A percentile compares a stretch with the other conserved stretches of the same genome.
Conservation (phyloP, 2,888 invertebrate species). For the Spodoptera exigua region DNA sequence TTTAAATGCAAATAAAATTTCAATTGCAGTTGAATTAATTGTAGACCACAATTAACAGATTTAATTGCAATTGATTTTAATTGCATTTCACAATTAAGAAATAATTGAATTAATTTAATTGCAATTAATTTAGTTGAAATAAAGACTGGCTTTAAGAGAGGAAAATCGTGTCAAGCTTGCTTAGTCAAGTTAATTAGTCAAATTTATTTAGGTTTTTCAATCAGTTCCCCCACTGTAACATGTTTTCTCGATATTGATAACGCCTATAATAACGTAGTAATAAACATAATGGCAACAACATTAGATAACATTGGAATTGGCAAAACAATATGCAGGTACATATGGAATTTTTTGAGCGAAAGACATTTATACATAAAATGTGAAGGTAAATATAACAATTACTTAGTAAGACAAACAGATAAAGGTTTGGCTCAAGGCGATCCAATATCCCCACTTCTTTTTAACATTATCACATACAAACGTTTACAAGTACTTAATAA, state of each 20-base stretch:
- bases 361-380: neutral
- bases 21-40: too few relatives aligned
- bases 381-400: neutral
- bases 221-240: neutral
- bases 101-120: too few relatives aligned
- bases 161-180: neutral
- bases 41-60: too few relatives aligned
- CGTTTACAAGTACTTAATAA: too few relatives aligned
- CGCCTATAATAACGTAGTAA: conserved; percentile 1
- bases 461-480: neutral
- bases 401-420: neutral
- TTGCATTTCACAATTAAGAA: conserved; percentile 15
- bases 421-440: conserved; percentile 3
- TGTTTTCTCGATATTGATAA: conserved; percentile 7
- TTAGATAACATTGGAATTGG: conserved; percentile 3
- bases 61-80: conserved; percentile 15
- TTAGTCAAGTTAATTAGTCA: neutral
- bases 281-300: neutral
- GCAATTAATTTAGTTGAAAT: conserved; percentile 17
- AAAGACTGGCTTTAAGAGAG: neutral
- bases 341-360: conserved; percentile 1
- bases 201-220: conserved; percentile 8
- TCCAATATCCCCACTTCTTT: neutral
- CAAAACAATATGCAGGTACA: neutral
- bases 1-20: too few relatives aligned